Base-by-base conservation (phyloP, 1,140 invertebrate species). In the Hycleus phaleratus region DNA sequence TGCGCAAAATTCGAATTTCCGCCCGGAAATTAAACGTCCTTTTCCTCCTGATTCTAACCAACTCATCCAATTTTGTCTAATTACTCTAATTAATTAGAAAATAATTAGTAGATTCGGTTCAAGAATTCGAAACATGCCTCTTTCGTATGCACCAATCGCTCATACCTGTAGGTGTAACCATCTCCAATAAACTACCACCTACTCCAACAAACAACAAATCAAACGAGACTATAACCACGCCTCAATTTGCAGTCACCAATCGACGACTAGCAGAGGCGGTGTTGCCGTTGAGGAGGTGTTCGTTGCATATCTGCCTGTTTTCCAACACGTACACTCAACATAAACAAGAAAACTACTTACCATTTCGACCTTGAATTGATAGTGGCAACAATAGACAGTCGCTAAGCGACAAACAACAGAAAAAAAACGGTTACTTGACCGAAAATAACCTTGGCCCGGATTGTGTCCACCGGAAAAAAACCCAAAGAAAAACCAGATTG, bases 291-390 rank as follows among this genome's bases (percentile, higher is more conserved):
- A 55, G 44, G 52, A 55, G 52, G 52, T 55, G 38, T 46, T 10
- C 32, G 7, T 3, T 7, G 32, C 7, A 32, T 32, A 32, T 32
- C 32, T 32, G 32, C 32, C 32, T 46, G 43, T 11, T 26, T 54
- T 54, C 24, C 50, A 10, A 54, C 32, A 32, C 32, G 7, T 7
- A 32, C 32, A 32, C 32, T 5, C 32, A 32, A 32, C 32, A 32
- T 32, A 7, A 5, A 32, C 32, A 32, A 4, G 32, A 32, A 32
- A 32, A 5, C 26, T 18, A 38, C n/a, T 46, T 18, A 55, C 52
- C 32, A 46, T 46, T 55, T n/a, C 18, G 45, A 46, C 52, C 52
- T 55, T 55, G 52, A 46, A 46, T 46, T 55, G 44, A 55, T 55
- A 55, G 44, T 46, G 44, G 44, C 39, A 55, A 55, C 45, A 46